Evolutionary conservation across 1,140 invertebrate species (phyloP).

Genomic region (Arion vulgaris): DNA sequence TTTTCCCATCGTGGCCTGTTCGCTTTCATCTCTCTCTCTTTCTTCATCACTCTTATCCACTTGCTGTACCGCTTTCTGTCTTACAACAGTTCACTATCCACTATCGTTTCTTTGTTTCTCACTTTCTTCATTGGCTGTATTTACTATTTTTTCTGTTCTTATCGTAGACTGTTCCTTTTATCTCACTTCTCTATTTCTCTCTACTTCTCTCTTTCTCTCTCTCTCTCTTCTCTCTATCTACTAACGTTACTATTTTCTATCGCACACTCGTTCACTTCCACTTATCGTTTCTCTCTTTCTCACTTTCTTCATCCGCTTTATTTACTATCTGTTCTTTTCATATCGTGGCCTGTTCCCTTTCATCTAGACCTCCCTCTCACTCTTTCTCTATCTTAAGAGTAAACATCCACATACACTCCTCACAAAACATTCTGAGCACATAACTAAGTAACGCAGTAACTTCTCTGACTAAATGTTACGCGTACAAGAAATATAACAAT

Average conservation of each 20-base stretch:
- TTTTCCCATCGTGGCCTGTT: too few relatives aligned
- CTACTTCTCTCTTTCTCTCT: neutral
- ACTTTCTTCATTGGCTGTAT: neutral
- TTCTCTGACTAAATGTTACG: neutral
- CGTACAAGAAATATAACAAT: neutral
- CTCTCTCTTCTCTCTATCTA: too few relatives aligned
- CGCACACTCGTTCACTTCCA: too few relatives aligned
- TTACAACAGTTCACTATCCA: neutral
- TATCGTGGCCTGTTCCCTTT: neutral
- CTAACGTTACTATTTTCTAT: too few relatives aligned
- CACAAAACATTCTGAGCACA: neutral
- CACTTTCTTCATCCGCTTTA: neutral
- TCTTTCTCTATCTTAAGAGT: neutral
- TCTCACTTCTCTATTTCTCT: neutral
- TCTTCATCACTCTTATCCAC: neutral
- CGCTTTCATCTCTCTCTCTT: neutral
- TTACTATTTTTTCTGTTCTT: too few relatives aligned
- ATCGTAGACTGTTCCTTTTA: too few relatives aligned
- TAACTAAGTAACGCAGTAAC: too few relatives aligned
- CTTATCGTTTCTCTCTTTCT: neutral
- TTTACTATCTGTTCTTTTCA: too few relatives aligned
- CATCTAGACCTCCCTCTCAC: too few relatives aligned
- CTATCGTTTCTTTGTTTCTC: neutral
- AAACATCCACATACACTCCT: neutral
- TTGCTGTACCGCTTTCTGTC: neutral